Conservation (phyloP, 1,140 invertebrate species). For the Diorhabda sublineata region DNA sequence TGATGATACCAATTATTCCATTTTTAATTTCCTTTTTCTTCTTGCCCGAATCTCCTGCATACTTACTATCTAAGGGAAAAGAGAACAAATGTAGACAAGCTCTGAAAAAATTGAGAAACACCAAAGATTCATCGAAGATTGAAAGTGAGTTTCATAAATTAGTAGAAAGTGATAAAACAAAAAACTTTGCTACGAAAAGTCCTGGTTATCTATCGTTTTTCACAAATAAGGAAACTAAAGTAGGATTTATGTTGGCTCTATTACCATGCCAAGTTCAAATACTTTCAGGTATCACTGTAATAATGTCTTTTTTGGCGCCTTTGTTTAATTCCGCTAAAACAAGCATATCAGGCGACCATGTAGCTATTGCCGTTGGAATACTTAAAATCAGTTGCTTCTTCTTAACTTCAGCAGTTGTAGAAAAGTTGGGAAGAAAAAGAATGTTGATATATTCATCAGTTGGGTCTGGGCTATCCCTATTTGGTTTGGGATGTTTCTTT, state of each 20-base stretch:
- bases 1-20: background rate
- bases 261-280: no score
- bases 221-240: background rate
- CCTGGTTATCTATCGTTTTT: background rate
- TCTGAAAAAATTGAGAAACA: slow-evolving; percentile 8
- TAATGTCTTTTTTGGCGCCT: background rate
- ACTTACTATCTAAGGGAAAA: background rate
- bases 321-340: slow-evolving; percentile 1
- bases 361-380: background rate
- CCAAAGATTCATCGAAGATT: background rate
- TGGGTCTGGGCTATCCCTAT: background rate
- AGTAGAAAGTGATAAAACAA: background rate
- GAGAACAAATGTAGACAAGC: no score
- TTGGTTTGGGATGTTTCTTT: background rate
- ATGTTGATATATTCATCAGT: slow-evolving; percentile 2
- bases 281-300: background rate
- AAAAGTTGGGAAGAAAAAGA: background rate
- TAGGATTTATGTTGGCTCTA: background rate
- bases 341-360: background rate
- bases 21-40: background rate
- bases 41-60: background rate
- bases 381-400: background rate
- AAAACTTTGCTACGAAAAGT: background rate
- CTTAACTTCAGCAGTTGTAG: background rate
- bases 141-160: background rate